Base-by-base conservation (phyloP, 1,140 invertebrate genomes). In the Ceratoteleas bidentatus region DNA sequence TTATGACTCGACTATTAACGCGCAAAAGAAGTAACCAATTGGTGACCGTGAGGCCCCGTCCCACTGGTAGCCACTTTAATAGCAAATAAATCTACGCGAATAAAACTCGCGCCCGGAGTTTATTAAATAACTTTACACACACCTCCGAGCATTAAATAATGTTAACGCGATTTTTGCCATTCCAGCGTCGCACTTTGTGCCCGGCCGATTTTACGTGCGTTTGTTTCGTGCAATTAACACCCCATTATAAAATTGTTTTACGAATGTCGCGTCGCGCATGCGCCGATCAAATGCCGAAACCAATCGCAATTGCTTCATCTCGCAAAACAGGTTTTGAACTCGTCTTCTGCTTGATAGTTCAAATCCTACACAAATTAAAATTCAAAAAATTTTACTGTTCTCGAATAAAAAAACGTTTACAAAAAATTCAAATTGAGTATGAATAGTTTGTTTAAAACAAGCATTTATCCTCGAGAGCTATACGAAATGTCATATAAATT, bases 41-140 rank as follows among this genome's bases (percentile, higher is more conserved):
- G 36, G 11, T 49, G 47, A 58, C 53, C n/a, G 49, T 13, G 53
- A 32, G 15, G 33, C 8, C 43, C 36, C 45, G 57, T 65, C 53
- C 56, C 40, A 58, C 61, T 57, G 38, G 61, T 65, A 75, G 72
- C 72, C 36, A 53, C 7, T 75, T 66, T 75, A 66, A 60, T 75
- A 53, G 61, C 61, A 66, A 75, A 75, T 75, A 75, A 75, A 75
- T 75, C 72, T 60, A 36, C 15, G 4, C 3, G 53, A 66, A 75
- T 75, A 66, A 66, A 75, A 65, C 53, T 14, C 13, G 15, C 8
- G 60, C 52, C 53, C 61, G 11, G 47, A 66, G 61, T 75, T 75
- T 65, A 75, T 75, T 75, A 65, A 58, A 75, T 75, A 65, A 65
- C 61, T 75, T 75, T 75, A 66, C 45, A 47, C 60, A 60, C 72